Evolutionary conservation across 2,888 invertebrate species (phyloP), one percentile per base, ranked within the genome.

Genomic region (Beris morrisii): DNA sequence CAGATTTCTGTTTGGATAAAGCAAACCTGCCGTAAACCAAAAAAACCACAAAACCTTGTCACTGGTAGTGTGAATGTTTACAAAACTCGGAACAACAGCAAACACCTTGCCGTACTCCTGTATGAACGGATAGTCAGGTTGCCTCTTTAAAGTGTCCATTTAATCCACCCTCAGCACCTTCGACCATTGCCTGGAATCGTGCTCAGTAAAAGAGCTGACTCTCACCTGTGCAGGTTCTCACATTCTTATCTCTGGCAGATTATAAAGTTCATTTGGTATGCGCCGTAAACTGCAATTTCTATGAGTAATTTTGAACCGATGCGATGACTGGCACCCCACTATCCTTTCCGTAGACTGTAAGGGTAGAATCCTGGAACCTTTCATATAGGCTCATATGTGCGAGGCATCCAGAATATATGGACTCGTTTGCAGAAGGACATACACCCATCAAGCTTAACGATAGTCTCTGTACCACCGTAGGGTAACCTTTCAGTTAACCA

Each of bases 261-360:
- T 65, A 65, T 65, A 50, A 65, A 65, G 46, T 65, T 65, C 64
- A 65, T 65, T 65, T 65, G 48, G 56, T 65, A 65, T 65, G 54
- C 56, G 48, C 38, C 64, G 64, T 65, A 65, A 65, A 65, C 64
- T 65, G 56, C 64, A 65, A 65, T 65, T 65, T 65, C 64, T 56
- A 65, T 65, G 54, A 55, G 64, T 65, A 65, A 65, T 65, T 65
- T 55, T 53, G 54, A 53, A 54, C 44, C 54, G 30, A 54, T 63
- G 43, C 22, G 28, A 53, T 15, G 44, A n/a, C 50, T 61, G 50
- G 50, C 44, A 38, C 38, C 38, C 1, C 9, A 38, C 38, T 7
- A 38, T 38, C 7, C 38, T 9, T 38, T 5, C 38, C 22, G 3
- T 22, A 3, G 22, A 22, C 22, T 22, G 22, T 22, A 22, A 22